These are phyloP conservation scores for Nasonia oneida DNA, from an alignment of 2,888 invertebrate genomes.

Conservation along the genomic window DNA sequence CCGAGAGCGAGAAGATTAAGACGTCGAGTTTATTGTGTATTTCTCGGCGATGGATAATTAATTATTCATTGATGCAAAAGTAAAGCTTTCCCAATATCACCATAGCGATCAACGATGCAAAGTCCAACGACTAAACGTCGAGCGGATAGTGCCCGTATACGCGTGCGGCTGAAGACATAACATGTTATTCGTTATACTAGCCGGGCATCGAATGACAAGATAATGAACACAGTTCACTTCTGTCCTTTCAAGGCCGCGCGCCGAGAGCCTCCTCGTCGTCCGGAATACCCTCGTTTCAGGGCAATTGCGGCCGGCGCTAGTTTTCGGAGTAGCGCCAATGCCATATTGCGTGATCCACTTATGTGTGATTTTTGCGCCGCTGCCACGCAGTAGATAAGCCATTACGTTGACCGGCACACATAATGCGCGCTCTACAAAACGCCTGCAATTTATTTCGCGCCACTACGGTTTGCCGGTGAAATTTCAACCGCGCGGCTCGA, in stretches of 20 bases:
- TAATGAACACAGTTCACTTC: slow-evolving; percentile 62
- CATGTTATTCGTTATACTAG: slow-evolving; percentile 66
- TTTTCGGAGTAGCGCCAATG: slow-evolving; percentile 29
- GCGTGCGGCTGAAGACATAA: slow-evolving; percentile 8
- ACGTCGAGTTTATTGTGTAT: neutral
- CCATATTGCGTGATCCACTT: slow-evolving; percentile 59
- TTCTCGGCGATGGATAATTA: neutral
- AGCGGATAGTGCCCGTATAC: neutral
- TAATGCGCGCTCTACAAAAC: slow-evolving; percentile 9
- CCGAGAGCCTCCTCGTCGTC: neutral
- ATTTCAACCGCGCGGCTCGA: neutral
- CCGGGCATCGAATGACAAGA: slow-evolving; percentile 60
- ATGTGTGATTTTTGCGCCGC: slow-evolving; percentile 29
- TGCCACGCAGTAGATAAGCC: slow-evolving; percentile 20
- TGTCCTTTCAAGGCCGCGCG: slow-evolving; percentile 59
- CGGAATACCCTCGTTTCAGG: slow-evolving; percentile 39
- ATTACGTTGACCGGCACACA: slow-evolving; percentile 34
- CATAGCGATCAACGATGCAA: neutral
- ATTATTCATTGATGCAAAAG: neutral
- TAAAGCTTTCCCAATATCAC: neutral
- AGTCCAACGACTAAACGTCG: slow-evolving; percentile 24
- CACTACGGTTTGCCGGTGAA: slow-evolving; percentile 14
- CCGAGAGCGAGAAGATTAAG: neutral
- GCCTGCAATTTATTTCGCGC: slow-evolving; percentile 38
- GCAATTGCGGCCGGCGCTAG: slow-evolving; percentile 34